These are phyloP conservation scores for Drosophila aff. DNA, from an alignment of 1,140 invertebrate genomes.

Conservation along the genomic window DNA sequence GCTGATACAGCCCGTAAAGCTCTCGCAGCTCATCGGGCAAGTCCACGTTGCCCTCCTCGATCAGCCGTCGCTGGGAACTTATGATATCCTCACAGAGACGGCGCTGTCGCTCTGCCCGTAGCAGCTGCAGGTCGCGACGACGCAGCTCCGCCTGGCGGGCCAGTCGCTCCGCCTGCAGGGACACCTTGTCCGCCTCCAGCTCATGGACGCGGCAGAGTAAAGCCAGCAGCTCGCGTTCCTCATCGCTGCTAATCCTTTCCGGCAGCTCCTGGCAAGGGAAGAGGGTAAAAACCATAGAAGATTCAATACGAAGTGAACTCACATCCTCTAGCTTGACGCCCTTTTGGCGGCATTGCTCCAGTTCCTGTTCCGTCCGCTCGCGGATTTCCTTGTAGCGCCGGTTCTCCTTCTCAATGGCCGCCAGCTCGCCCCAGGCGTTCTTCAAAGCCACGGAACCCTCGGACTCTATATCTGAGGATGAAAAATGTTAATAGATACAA, in stretches of 20 bases:
- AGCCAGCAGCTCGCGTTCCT: constrained; percentile 93
- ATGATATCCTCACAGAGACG: constrained; percentile 96
- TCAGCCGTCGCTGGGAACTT: constrained; percentile 92
- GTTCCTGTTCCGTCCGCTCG: constrained; percentile 91
- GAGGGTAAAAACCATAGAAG: not conserved
- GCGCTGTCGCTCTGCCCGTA: constrained; percentile 93
- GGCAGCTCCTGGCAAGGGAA: constrained; percentile 89
- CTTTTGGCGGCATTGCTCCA: constrained; percentile 90
- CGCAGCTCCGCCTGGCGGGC: constrained; percentile 94
- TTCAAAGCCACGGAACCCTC: constrained; percentile 91
- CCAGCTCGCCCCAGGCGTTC: constrained; percentile 93
- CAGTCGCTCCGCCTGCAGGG: constrained; percentile 93
- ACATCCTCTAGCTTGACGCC: constrained; percentile 93
- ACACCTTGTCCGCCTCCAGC: constrained; percentile 94
- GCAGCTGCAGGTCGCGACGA: constrained; percentile 92
- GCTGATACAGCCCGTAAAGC: constrained; percentile 93
- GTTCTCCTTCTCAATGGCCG: constrained; percentile 94
- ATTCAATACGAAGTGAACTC: constrained; percentile 44
- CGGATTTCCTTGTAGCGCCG: constrained; percentile 91
- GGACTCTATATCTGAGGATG: constrained; percentile 79
- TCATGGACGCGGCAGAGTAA: constrained; percentile 95
- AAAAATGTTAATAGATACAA: not conserved
- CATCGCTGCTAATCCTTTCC: constrained; percentile 92
- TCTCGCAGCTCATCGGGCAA: constrained; percentile 93
- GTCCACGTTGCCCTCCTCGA: constrained; percentile 90